Evolutionary conservation across 2,113 vertebrate species (phyloP), one percentile per base, ranked within the genome.

Genomic region (Vanacampus margaritifer): DNA sequence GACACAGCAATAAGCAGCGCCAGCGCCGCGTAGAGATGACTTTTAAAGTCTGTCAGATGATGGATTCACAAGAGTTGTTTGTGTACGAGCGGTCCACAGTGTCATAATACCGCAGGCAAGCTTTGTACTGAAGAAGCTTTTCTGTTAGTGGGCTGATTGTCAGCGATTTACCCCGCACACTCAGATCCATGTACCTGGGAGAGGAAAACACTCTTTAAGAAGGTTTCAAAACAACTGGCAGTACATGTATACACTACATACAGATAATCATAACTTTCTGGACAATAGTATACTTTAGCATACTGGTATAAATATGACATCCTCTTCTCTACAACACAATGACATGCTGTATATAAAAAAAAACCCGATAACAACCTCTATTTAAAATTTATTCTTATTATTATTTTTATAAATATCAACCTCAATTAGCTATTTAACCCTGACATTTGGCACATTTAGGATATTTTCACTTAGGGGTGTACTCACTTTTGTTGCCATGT

Each of bases 121-220:
- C 90, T 79, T 91, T 91, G 67, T 91, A 92, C 65, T 92, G 92
- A 65, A 92, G 58, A 73, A 95, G 89, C 26, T 93, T 95, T 81
- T 94, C 94, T 57, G 91, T 86, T 69, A 93, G 85, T 72, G 88
- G 80, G 76, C 76, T 91, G 76, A 73, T 83, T 79, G 67, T 77
- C 66, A 91, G 83, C 6, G 89, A 90, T 67, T 76, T 80, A 21
- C 78, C 86, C 69, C 87, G 84, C 62, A 89, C 86, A 59, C 91
- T 91, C 78, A 96, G 86, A 74, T 92, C 90, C 71, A 76, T 80
- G 81, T 95, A 97, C 71, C 96, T 98, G 68, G 37, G 59, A 37
- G 51, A 63, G 39, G 60, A 62, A 62, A 23, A 19, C 28, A 32
- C 28, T 17, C 26, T 46, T 50, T 41, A 32, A 50, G 9, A 50